Evolutionary conservation across 2,888 invertebrate species (phyloP).

Genomic region (Eupithecia exiguata): DNA sequence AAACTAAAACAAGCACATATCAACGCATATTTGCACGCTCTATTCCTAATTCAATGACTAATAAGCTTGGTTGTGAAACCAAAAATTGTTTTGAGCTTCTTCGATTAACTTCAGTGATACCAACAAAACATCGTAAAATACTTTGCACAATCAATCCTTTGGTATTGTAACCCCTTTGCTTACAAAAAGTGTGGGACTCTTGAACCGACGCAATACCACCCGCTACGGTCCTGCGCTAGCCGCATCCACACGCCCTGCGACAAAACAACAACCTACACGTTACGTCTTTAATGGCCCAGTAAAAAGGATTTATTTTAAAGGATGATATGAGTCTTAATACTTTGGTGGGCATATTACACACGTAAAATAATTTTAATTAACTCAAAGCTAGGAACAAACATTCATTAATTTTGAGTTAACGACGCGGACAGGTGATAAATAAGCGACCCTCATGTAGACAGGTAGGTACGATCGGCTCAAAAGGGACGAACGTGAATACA

Average conservation of each 20-base stretch:
- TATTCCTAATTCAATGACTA: too few relatives aligned
- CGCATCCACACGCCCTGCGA: background rate
- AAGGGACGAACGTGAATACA: constrained; percentile 53
- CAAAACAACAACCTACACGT: background rate
- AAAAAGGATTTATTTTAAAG: background rate
- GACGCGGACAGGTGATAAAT: constrained; percentile 5
- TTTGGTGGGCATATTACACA: background rate
- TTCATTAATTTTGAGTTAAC: constrained; percentile 13
- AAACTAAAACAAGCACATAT: too few relatives aligned
- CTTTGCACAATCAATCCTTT: too few relatives aligned
- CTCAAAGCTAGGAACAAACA: constrained; percentile 12
- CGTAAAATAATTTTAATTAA: constrained; percentile 13
- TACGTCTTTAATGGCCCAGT: background rate
- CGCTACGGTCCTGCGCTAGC: background rate
- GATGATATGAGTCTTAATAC: background rate
- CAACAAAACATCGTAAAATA: too few relatives aligned
- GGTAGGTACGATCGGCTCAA: constrained; percentile 14
- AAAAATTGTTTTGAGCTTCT: too few relatives aligned
- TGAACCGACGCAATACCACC: background rate
- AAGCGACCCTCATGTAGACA: constrained; percentile 11
- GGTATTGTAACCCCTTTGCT: too few relatives aligned
- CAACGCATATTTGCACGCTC: too few relatives aligned
- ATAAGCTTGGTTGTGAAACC: too few relatives aligned
- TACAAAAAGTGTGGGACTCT: too few relatives aligned
- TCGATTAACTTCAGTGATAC: too few relatives aligned